These are phyloP conservation scores for Sisyra nigra DNA, from an alignment of 2,888 invertebrate species.

Conservation along the genomic window DNA sequence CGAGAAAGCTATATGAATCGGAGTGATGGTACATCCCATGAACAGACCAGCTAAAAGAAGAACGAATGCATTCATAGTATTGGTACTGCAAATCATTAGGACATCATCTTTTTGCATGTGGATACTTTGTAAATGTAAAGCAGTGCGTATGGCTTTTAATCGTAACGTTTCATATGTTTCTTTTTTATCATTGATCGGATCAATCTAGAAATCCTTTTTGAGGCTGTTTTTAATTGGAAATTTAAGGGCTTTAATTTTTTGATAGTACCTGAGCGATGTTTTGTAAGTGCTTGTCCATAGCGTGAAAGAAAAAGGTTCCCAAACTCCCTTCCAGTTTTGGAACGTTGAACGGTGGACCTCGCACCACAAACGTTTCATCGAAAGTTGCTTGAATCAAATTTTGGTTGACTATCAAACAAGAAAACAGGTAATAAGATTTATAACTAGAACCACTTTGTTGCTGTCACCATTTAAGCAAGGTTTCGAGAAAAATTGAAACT, in stretches of 20 bases:
- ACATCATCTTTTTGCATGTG: neutral
- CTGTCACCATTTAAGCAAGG: neutral
- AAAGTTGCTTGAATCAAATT: too few relatives aligned
- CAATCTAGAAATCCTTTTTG: conserved; percentile 4
- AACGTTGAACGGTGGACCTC: too few relatives aligned
- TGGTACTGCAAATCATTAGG: neutral
- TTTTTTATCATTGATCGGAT: neutral
- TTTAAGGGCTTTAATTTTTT: neutral
- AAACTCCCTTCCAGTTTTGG: too few relatives aligned
- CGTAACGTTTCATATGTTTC: neutral
- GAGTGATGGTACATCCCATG: neutral
- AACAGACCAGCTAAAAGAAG: neutral
- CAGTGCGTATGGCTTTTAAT: neutral
- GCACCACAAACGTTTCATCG: too few relatives aligned
- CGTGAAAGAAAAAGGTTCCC: too few relatives aligned
- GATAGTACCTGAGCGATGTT: too few relatives aligned
- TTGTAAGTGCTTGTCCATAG: too few relatives aligned
- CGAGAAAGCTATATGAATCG: neutral
- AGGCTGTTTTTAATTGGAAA: too few relatives aligned
- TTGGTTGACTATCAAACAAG: too few relatives aligned
- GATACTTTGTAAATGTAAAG: neutral
- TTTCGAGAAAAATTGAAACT: neutral
- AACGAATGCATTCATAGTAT: neutral
- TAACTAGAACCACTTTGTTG: too few relatives aligned
- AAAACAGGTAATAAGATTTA: too few relatives aligned